These are phyloP conservation scores for Sinocyclocheilus grahami DNA, from an alignment of 2,113 vertebrate genomes.

Conservation along the genomic window DNA sequence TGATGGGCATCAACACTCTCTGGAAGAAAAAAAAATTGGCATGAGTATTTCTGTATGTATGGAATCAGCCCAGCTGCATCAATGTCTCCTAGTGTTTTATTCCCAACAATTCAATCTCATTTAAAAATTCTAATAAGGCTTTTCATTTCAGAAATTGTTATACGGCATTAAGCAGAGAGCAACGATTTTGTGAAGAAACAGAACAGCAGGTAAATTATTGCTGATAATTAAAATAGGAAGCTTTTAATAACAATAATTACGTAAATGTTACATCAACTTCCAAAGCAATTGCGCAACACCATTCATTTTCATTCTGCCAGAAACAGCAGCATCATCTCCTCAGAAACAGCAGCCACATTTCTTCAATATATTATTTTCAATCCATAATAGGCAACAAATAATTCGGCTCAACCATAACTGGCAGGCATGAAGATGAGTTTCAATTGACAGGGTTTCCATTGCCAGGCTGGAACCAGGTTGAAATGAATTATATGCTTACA, in stretches of 20 bases:
- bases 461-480: neutral
- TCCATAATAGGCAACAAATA: slow-evolving; percentile 21
- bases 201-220: neutral
- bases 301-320: no score
- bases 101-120: neutral
- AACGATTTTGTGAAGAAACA: neutral
- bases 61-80: slow-evolving; percentile 3
- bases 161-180: neutral
- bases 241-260: slow-evolving; percentile 13
- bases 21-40: slow-evolving; percentile 58
- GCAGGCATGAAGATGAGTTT: slow-evolving; percentile 17
- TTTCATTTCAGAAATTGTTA: neutral
- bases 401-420: slow-evolving; percentile 18
- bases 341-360: neutral
- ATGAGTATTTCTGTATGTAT: neutral
- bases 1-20: slow-evolving; percentile 95
- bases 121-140: neutral
- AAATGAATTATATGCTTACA: slow-evolving; percentile 11
- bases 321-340: neutral
- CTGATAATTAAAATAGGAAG: neutral
- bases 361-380: slow-evolving; percentile 9
- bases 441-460: slow-evolving; percentile 5
- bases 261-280: neutral
- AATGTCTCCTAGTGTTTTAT: neutral
- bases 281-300: neutral